Evolutionary conservation across 2,113 vertebrate genomes (phyloP).

Genomic region (Leptobrachium leishanense): DNA sequence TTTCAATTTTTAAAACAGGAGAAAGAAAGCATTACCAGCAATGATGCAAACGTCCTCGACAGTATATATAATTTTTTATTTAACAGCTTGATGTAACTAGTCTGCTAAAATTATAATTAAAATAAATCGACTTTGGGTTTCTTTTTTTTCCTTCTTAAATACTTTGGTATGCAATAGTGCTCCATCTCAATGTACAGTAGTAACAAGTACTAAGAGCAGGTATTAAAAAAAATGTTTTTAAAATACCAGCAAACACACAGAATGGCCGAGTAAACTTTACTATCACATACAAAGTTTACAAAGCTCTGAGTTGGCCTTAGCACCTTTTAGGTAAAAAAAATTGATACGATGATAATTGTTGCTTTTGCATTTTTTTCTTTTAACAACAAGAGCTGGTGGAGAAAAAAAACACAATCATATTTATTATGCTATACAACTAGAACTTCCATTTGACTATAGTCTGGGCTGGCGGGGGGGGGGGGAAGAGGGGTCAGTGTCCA

Average conservation of each 20-base stretch:
- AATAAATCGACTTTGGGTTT: constrained; percentile 69
- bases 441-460: constrained; percentile 32
- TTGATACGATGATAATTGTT: constrained; percentile 56
- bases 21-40: constrained; percentile 28
- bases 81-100: constrained; percentile 60
- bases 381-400: constrained; percentile 53
- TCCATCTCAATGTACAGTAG: constrained; percentile 69
- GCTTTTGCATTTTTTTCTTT: constrained; percentile 59
- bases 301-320: constrained; percentile 63
- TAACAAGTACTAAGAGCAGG: constrained; percentile 65
- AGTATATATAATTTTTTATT: constrained; percentile 51
- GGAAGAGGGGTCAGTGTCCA: constrained; percentile 6
- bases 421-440: constrained; percentile 52
- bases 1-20: not conserved
- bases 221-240: constrained; percentile 49
- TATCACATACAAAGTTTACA: constrained; percentile 63
- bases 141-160: constrained; percentile 53
- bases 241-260: constrained; percentile 67
- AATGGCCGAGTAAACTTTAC: constrained; percentile 65
- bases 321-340: constrained; percentile 57
- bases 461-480: not conserved
- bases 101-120: constrained; percentile 60
- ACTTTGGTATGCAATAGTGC: constrained; percentile 79
- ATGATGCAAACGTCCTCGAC: constrained; percentile 67
- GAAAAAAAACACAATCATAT: constrained; percentile 56